A percentile compares a stretch with the other conserved stretches of the same genome.
phyloP scores from a whole-genome alignment of 2,888 invertebrate genomes.

The Germaria angustata region DNA sequence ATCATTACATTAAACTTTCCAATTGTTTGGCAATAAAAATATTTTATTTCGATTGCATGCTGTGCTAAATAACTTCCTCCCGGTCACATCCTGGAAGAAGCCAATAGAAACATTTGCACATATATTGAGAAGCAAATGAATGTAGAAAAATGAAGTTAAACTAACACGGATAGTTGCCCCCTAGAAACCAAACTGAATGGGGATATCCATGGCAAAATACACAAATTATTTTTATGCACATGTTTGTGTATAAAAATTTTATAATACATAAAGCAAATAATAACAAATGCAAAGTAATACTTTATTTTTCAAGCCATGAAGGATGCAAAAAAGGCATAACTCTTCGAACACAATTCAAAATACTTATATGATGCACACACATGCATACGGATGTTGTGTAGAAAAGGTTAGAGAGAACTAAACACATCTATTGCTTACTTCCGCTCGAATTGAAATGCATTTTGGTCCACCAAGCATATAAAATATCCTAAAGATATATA shows the following conservation, averaged over 20 bases:
- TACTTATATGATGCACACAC: not conserved
- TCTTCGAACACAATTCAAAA: not conserved
- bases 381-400: not conserved
- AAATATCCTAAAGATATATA: constrained; percentile 64
- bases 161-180: constrained; percentile 15
- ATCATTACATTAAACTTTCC: constrained; percentile 47
- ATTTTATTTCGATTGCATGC: constrained; percentile 63
- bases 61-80: constrained; percentile 65
- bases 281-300: constrained; percentile 63
- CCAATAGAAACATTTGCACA: constrained; percentile 29
- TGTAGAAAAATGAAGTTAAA: not conserved
- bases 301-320: constrained; percentile 16
- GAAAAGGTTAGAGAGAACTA: constrained; percentile 40
- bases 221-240: constrained; percentile 23
- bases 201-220: constrained; percentile 28
- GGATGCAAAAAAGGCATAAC: not conserved
- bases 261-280: constrained; percentile 52
- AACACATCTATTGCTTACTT: constrained; percentile 65
- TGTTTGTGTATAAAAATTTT: constrained; percentile 7
- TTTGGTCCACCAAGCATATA: constrained; percentile 66
- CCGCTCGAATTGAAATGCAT: constrained; percentile 65
- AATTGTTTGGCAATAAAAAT: constrained; percentile 57
- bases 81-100: constrained; percentile 56
- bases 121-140: constrained; percentile 33
- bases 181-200: not conserved